phyloP scores from a whole-genome alignment of 2,888 invertebrate species.

The Catocala fraxini region DNA sequence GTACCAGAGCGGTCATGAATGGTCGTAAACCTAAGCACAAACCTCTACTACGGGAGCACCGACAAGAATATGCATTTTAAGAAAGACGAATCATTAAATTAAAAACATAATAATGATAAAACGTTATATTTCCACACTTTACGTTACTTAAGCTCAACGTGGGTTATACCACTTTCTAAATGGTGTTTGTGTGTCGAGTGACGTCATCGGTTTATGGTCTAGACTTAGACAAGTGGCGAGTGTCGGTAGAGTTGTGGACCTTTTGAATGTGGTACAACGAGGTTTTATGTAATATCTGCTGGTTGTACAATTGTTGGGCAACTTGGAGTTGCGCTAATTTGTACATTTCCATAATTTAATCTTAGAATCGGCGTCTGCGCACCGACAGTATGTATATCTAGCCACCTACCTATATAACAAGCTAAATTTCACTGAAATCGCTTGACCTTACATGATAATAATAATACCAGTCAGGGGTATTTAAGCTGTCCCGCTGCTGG shows the following conservation, averaged over 20 bases:
- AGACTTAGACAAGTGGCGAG: conserved; percentile 17
- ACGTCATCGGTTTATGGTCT: conserved; percentile 44
- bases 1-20: no score
- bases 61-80: conserved; percentile 4
- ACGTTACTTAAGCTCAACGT: conserved; percentile 18
- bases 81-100: conserved; percentile 25
- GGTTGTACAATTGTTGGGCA: conserved; percentile 24
- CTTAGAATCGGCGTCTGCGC: neutral
- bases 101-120: conserved; percentile 42
- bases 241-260: conserved; percentile 2
- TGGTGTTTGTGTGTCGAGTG: conserved; percentile 48
- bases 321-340: conserved; percentile 4
- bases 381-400: no score
- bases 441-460: no score
- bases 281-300: conserved; percentile 33
- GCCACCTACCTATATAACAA: no score
- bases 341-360: conserved; percentile 6
- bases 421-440: no score
- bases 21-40: no score
- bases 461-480: no score
- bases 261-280: conserved; percentile 31
- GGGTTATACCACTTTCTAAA: conserved; percentile 46
- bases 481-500: no score
- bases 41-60: no score
- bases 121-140: conserved; percentile 25